Conservation (phyloP, 1,140 invertebrate genomes). For the Catajapyx aquilonaris region DNA sequence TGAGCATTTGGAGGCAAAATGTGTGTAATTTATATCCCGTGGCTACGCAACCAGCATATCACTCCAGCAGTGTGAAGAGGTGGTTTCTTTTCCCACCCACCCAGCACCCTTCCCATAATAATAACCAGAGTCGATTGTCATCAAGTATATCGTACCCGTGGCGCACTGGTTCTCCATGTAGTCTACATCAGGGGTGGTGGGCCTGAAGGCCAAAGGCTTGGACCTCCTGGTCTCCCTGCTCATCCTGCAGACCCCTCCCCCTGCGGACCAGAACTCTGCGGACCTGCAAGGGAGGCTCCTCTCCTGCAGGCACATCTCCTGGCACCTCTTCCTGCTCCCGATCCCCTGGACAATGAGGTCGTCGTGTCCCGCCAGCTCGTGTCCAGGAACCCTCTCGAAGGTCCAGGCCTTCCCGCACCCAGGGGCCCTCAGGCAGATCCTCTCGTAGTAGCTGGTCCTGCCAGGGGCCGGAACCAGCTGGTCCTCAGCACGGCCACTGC, state of each 20-base stretch:
- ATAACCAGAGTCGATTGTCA: too few relatives aligned
- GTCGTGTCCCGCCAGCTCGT: constrained; percentile 20
- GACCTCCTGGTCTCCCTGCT: constrained; percentile 21
- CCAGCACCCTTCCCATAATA: too few relatives aligned
- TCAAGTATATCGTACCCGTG: constrained; percentile 15
- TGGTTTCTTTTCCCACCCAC: too few relatives aligned
- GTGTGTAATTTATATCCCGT: too few relatives aligned
- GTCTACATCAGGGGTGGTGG: constrained; percentile 19
- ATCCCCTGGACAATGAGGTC: constrained; percentile 19
- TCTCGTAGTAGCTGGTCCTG: constrained; percentile 26
- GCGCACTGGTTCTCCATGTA: constrained; percentile 27
- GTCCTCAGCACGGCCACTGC: constrained; percentile 6
- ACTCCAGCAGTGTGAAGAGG: too few relatives aligned
- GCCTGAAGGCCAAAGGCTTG: constrained; percentile 18
- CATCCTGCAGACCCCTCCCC: constrained; percentile 19
- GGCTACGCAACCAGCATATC: too few relatives aligned
- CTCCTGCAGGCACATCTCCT: constrained; percentile 18
- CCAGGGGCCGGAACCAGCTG: constrained; percentile 13
- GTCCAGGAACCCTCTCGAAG: constrained; percentile 23
- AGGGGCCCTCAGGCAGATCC: constrained; percentile 22
- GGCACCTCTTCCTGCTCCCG: constrained; percentile 17
- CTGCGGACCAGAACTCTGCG: constrained; percentile 16
- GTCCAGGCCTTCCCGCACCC: constrained; percentile 21
- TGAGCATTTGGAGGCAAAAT: too few relatives aligned
- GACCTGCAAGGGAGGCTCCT: constrained; percentile 15